Evolutionary conservation across 2,113 vertebrate species (phyloP).

Genomic region (Xenopus laevis): DNA sequence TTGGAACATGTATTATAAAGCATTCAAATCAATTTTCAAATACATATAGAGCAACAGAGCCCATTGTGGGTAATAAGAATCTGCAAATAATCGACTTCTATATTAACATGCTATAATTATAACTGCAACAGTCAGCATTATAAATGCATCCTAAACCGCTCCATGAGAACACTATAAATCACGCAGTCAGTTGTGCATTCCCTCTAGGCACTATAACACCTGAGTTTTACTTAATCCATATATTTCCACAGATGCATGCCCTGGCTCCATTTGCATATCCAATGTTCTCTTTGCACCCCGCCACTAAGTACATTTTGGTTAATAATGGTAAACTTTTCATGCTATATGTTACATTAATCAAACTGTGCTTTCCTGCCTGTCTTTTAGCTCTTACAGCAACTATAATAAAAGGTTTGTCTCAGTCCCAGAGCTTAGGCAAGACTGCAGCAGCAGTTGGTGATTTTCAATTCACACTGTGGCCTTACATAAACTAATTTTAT

Average conservation of each 20-base stretch:
- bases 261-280: conserved; percentile 1
- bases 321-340: too few relatives aligned
- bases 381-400: too few relatives aligned
- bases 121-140: conserved; percentile 37
- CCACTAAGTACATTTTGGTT: not conserved
- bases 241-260: conserved; percentile 5
- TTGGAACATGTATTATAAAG: too few relatives aligned
- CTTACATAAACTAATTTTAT: too few relatives aligned
- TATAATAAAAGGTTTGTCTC: too few relatives aligned
- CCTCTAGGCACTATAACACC: conserved; percentile 31
- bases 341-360: too few relatives aligned
- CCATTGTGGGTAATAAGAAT: not conserved
- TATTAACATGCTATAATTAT: conserved; percentile 32
- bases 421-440: too few relatives aligned
- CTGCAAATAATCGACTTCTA: not conserved
- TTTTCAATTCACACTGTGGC: too few relatives aligned
- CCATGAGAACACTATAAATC: conserved; percentile 30
- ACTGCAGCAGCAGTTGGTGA: too few relatives aligned
- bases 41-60: too few relatives aligned
- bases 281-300: not conserved
- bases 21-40: too few relatives aligned
- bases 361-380: too few relatives aligned
- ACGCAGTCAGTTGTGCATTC: conserved; percentile 24
- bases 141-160: conserved; percentile 13
- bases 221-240: conserved; percentile 23